Base-by-base conservation (phyloP, 37 sponge, comb jelly and placozoan species). In the Spongia lamella region DNA sequence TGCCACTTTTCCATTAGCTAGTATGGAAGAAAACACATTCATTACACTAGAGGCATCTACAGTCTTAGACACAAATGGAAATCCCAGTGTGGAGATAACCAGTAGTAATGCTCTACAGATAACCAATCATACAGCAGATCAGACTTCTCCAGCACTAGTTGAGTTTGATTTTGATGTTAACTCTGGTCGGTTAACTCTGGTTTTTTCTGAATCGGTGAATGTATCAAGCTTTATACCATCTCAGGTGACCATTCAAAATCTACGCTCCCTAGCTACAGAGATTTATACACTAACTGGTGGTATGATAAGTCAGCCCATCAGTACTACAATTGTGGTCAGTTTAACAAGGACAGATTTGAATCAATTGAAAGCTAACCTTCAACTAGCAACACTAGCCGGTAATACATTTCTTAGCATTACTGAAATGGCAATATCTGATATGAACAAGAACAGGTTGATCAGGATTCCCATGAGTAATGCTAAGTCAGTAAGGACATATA, bases 371-470 rank as follows among this genome's bases (percentile, higher is more conserved):
- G 70, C 68, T 3, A 38, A 65, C 16, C 27, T 70, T 3, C 32
- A 22, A 33, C 71, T 92, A 19, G 89, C 93, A n/a, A 66, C 88
- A 16, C 21, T 50, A 14, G 36, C 58, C 31, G 61, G 77, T 27
- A 80, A 88, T 66, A 94, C 95, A 31, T 90, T 79, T 68, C 68
- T 94, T 62, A 84, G 85, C 66, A 73, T 87, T 66, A 84, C 88
- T 5, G 63, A 80, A 13, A 53, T 36, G 7, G 72, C 86, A 51
- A 76, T 94, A 14, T 16, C 36, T 27, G 91, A 90, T 58, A 94
- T 88, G 89, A 84, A 77, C 52, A 49, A 53, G n/a, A 90, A 90
- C 37, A 3, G 6, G 32, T 70, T 90, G 0, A 35, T 68, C 19
- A 73, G 86, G 3, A 35, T 65, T 15, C 63, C 82, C 0, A 90